Base-by-base conservation (phyloP, 2,888 invertebrate species). In the Bruchidius siliquastri region DNA sequence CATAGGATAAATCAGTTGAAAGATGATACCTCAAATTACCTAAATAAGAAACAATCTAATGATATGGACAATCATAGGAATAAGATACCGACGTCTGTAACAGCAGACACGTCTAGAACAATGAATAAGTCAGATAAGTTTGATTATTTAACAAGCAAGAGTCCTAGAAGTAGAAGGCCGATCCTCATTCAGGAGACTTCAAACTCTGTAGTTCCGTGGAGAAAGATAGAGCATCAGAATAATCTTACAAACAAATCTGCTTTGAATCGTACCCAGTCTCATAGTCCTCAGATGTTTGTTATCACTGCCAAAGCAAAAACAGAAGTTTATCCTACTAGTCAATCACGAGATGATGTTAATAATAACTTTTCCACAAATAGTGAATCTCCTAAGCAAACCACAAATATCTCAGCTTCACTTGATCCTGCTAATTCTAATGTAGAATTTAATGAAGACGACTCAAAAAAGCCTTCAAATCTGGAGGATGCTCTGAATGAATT, bases 401-500 rank as follows among this genome's bases (percentile, higher is more conserved):
- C 1, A 73, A 75, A 10, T 75, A 76, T 66, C 76, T 78, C 22
- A 70, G 71, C 3, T 21, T 49, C 21, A 75, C 66, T 69, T 72
- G 22, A 71, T 71, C 6, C 20, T 10, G 26, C 22, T 32, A 26
- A 22, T 13, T 21, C 22, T 32, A 66, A 72, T 21, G 32, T 71
- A 20, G 49, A 32, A 1, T 73, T 26, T 20, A 77, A 79, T 71
- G 81, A 81, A 75, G 80, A 84, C 83, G 68, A 76, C 4, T 81
- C 89, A 80, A 87, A 91, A 79, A 93, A 93, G 85, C 93, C 94
- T 1, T 91, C 92, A 20, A 95, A 95, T 85, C 88, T 96, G 67
- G 96, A 96, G 83, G 96, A 96, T 83, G 96, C 96, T 72, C 89
- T 97, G 22, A 93, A 93, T 81, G 97, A 97, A 86, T 86, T 97